A percentile compares a stretch with the other conserved stretches of the same genome.
These are phyloP conservation scores for Wiebesia pumilae DNA, from an alignment of 1,140 invertebrate genomes.

Conservation along the genomic window DNA sequence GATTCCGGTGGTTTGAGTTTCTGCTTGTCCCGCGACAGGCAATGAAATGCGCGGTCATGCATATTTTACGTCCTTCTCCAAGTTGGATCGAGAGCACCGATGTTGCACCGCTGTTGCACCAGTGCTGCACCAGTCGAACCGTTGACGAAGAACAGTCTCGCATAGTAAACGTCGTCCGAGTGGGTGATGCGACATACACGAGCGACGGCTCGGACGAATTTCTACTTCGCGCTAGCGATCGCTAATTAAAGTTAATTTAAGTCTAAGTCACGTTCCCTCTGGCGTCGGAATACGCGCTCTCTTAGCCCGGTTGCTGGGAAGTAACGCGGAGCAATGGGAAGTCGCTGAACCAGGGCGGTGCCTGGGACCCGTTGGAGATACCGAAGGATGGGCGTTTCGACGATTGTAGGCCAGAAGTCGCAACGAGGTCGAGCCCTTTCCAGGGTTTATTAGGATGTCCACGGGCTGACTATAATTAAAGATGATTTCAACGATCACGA, in stretches of 20 bases:
- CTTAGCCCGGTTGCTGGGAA: neutral
- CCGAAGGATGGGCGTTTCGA: too few species aligned
- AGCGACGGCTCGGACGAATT: constrained; percentile 15
- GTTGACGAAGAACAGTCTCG: constrained; percentile 54
- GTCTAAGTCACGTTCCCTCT: constrained; percentile 54
- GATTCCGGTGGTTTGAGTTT: neutral
- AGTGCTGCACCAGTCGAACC: constrained; percentile 40
- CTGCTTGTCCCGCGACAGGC: neutral
- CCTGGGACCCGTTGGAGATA: too few species aligned
- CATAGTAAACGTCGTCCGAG: constrained; percentile 52
- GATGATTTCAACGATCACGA: too few species aligned
- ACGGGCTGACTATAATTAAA: too few species aligned
- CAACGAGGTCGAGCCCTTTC: too few species aligned
- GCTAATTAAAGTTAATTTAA: constrained; percentile 59
- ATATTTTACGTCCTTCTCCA: constrained; percentile 51
- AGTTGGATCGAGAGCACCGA: constrained; percentile 37
- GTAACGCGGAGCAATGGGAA: too few species aligned
- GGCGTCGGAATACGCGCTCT: neutral
- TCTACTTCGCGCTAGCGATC: constrained; percentile 1
- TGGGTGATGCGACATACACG: constrained; percentile 3
- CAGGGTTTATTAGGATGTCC: too few species aligned
- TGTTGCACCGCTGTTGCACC: neutral
- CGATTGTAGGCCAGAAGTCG: too few species aligned
- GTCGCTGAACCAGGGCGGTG: too few species aligned
- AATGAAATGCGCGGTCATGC: constrained; percentile 29